phyloP scores from a whole-genome alignment of 2,888 invertebrate species.

The Agrochola circellaris region DNA sequence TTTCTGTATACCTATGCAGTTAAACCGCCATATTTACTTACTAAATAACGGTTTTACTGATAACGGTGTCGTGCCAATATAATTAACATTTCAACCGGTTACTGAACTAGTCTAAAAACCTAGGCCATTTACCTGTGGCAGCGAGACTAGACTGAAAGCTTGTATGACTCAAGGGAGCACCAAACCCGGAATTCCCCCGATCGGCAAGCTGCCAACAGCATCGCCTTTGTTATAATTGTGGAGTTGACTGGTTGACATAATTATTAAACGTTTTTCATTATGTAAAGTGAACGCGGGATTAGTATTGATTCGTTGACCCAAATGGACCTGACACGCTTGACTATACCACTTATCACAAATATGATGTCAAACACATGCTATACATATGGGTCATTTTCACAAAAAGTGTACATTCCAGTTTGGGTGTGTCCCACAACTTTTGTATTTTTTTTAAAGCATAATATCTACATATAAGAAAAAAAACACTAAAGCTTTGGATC shows the following conservation, averaged over 20 bases:
- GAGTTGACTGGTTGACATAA: constrained; percentile 44
- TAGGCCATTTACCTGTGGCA: constrained; percentile 51
- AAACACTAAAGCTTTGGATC: too few relatives aligned
- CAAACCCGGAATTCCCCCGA: constrained; percentile 58
- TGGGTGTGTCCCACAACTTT: too few relatives aligned
- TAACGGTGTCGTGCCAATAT: constrained; percentile 53
- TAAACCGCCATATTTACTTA: constrained; percentile 45
- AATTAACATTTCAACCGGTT: constrained; percentile 63
- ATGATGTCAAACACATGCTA: constrained; percentile 26
- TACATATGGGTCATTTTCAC: too few relatives aligned
- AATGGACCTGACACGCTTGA: constrained; percentile 45
- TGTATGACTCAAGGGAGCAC: constrained; percentile 53
- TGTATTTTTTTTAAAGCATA: too few relatives aligned
- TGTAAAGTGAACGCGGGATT: constrained; percentile 11
- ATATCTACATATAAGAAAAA: too few relatives aligned
- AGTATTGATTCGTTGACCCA: constrained; percentile 69
- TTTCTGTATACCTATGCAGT: constrained; percentile 15
- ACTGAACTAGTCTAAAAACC: constrained; percentile 51
- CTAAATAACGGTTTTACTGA: constrained; percentile 57
- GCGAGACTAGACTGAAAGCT: constrained; percentile 27
- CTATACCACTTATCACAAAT: constrained; percentile 34
- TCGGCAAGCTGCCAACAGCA: constrained; percentile 63
- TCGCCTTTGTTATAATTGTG: constrained; percentile 51
- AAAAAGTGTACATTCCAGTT: too few relatives aligned
- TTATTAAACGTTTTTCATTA: constrained; percentile 18